Evolutionary conservation across 1,140 invertebrate genomes (phyloP), one percentile per base, ranked within the genome.

Genomic region (Holcopasites calliopsidis): DNA sequence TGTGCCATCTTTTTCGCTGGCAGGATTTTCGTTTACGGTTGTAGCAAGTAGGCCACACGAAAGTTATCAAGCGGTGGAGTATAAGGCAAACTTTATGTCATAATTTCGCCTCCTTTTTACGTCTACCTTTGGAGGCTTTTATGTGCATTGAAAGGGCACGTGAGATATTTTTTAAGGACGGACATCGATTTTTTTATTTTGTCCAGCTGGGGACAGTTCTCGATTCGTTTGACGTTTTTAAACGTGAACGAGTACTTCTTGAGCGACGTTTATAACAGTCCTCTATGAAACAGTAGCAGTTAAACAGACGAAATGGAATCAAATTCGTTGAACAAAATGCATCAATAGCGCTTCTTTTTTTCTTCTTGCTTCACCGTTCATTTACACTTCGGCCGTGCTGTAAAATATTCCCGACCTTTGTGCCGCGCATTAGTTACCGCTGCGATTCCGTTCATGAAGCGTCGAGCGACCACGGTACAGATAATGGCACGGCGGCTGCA

Each of bases 361-460:
- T 33, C 13, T 40, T 52, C n/a, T 33, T 40, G 38, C 5, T 26
- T 13, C 16, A 35, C 54, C 64, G 10, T 69, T 69, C 73, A 75
- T 75, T 60, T 75, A 75, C 54, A 69, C 42, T 58, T 7, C 64
- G n/a, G n/a, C 42, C 31, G n/a, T 26, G 65, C 42, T 13, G 73
- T 75, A 75, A 75, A 75, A 75, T 73, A 70, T 81, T 58, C 60
- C 71, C 50, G 62, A 80, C 64, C 74, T 82, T 82, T 82, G 80
- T 81, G 64, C 49, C 50, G n/a, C 49, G 74, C 64, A 81, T 82
- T 82, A 82, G 80, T 77, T 81, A 82, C 73, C 61, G 33, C 65
- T 62, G 79, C 74, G 70, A 81, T 82, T 81, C 74, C 79, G 64
- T 69, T 82, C 44, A 77, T 77, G 80, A 81, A 60, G 79, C 62